Conservation (phyloP, 1,140 invertebrate genomes). For the Vollenhovia emeryi region DNA sequence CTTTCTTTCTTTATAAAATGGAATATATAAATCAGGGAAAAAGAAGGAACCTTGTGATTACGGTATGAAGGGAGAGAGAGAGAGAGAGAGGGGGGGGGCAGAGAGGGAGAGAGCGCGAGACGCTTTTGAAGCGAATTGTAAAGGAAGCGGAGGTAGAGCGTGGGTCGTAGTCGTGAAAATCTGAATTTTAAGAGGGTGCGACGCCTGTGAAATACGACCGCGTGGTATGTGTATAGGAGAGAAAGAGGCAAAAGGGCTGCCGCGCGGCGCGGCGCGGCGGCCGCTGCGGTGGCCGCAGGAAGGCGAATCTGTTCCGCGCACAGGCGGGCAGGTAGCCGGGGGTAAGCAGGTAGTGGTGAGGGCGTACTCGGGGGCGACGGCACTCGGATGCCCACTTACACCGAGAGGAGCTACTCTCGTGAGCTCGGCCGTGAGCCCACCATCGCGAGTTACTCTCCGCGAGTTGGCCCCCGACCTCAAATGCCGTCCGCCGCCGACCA, state of each 20-base stretch:
- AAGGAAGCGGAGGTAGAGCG: conserved; percentile 44
- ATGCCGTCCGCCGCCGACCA: conserved; percentile 41
- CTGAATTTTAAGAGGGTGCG: conserved; percentile 70
- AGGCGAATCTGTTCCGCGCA: conserved; percentile 57
- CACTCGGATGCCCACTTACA: conserved; percentile 51
- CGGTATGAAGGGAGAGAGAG: neutral
- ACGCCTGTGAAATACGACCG: conserved; percentile 68
- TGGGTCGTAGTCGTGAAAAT: conserved; percentile 58
- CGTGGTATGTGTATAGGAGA: conserved; percentile 2
- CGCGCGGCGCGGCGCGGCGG: neutral
- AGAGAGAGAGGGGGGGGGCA: neutral
- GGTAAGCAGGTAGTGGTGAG: conserved; percentile 18
- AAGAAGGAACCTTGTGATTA: conserved; percentile 16
- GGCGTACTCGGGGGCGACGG: conserved; percentile 23
- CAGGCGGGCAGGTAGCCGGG: conserved; percentile 9
- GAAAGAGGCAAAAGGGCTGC: conserved; percentile 40
- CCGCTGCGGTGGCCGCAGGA: conserved; percentile 39
- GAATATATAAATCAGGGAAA: conserved; percentile 33
- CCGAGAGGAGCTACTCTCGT: conserved; percentile 50
- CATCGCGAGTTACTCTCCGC: conserved; percentile 55
- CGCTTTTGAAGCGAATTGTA: conserved; percentile 44
- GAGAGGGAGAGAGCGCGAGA: neutral
- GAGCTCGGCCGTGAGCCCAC: conserved; percentile 39
- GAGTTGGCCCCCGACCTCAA: conserved; percentile 32
- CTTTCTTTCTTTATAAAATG: neutral